Conservation (phyloP, 2,113 vertebrate genomes). For the Dasyurus viverrinus region DNA sequence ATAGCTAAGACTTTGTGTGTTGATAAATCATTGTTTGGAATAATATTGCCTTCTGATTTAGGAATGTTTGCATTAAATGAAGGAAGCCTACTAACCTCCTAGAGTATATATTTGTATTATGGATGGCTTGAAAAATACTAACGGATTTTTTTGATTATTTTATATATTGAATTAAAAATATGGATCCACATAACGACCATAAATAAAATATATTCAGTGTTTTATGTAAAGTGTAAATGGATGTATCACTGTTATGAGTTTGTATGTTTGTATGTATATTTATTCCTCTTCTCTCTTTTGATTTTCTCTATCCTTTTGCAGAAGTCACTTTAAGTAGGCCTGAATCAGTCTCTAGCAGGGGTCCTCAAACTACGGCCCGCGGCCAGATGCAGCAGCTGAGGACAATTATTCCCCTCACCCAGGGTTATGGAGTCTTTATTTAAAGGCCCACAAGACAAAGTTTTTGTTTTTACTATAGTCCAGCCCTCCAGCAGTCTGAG, state of each 20-base stretch:
- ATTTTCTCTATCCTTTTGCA: neutral
- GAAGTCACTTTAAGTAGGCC: neutral
- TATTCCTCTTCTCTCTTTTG: neutral
- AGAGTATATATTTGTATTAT: neutral
- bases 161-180: conserved; percentile 1
- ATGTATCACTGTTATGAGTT: neutral
- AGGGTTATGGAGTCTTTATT: too few species aligned
- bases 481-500: too few species aligned
- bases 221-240: neutral
- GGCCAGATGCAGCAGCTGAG: too few species aligned
- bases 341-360: neutral
- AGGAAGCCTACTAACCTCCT: neutral
- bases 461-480: too few species aligned
- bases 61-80: neutral
- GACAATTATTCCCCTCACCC: too few species aligned
- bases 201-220: neutral
- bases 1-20: neutral
- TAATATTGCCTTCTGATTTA: neutral
- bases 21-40: neutral
- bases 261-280: too few species aligned
- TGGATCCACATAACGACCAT: neutral
- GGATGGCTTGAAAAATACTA: neutral
- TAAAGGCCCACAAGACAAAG: too few species aligned
- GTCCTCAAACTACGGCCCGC: too few species aligned
- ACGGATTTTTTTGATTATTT: neutral